Percentiles rank a stretch among this genome's conserved stretches.
These are phyloP conservation scores for Parnassius orleans DNA, from an alignment of 2,888 invertebrate genomes.

Conservation along the genomic window DNA sequence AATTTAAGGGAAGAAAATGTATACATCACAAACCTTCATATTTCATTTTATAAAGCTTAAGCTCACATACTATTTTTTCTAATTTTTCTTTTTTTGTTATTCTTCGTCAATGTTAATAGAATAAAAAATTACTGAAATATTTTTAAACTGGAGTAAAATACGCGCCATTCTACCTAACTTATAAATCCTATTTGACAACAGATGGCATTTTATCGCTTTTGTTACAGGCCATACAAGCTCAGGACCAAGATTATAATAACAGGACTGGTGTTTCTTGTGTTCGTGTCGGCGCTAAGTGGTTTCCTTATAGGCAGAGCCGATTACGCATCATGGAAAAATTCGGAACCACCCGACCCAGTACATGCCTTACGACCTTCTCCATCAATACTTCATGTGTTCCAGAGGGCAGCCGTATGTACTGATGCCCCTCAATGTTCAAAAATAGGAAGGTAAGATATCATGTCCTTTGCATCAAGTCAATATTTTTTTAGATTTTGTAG, in stretches of 20 bases:
- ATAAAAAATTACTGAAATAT: not conserved
- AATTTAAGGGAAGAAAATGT: too few relatives aligned
- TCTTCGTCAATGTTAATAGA: not conserved
- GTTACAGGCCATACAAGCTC: slow-evolving; percentile 58
- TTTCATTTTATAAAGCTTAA: too few relatives aligned
- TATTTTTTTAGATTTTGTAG: not conserved
- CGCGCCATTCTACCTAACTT: too few relatives aligned
- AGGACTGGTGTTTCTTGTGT: slow-evolving; percentile 46
- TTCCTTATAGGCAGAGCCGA: slow-evolving; percentile 56
- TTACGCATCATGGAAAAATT: slow-evolving; percentile 40
- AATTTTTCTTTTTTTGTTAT: too few relatives aligned
- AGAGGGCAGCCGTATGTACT: slow-evolving; percentile 87
- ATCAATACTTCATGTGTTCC: slow-evolving; percentile 84
- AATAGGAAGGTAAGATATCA: slow-evolving; percentile 85
- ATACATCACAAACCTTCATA: too few relatives aligned
- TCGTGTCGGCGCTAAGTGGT: slow-evolving; percentile 59
- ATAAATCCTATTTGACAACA: not conserved
- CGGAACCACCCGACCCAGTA: slow-evolving; percentile 84
- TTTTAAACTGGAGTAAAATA: not conserved
- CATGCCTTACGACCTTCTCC: slow-evolving; percentile 83
- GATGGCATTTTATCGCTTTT: slow-evolving; percentile 1
- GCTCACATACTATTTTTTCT: too few relatives aligned
- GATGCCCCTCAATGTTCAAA: slow-evolving; percentile 88
- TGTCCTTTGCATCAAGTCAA: not conserved
- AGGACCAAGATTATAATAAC: slow-evolving; percentile 56